phyloP scores from a whole-genome alignment of 2,797 vertebrate species.

The Myotis planiceps region DNA sequence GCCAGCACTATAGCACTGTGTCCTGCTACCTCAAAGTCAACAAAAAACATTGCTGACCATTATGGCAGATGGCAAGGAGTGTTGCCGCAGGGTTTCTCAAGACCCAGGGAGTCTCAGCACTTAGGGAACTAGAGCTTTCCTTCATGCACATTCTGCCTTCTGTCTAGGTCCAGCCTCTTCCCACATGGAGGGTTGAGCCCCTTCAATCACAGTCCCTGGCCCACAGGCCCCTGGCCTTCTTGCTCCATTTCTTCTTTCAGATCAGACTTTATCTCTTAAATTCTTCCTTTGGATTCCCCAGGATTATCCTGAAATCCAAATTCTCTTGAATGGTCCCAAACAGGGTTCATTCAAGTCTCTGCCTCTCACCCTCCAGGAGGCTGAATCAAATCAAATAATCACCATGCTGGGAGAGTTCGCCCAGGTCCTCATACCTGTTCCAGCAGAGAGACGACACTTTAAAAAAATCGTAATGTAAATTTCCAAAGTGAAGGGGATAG shows the following conservation, averaged over 20 bases:
- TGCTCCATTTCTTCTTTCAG: not conserved
- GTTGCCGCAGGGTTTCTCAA: not conserved
- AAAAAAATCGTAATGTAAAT: not conserved
- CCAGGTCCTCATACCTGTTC: not conserved
- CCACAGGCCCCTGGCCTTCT: not conserved
- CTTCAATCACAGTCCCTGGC: not conserved
- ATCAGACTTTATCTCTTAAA: not conserved
- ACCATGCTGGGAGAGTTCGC: accelerated
- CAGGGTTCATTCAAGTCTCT: not conserved
- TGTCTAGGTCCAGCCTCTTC: not conserved
- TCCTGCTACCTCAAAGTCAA: not conserved
- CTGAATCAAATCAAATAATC: not conserved
- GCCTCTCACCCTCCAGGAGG: not conserved
- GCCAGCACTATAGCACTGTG: not conserved
- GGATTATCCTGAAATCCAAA: not conserved
- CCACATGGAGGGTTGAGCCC: not conserved
- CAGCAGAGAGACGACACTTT: no score
- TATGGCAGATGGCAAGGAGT: not conserved
- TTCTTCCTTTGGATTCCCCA: not conserved
- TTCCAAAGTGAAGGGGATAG: not conserved
- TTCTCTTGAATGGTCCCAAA: not conserved
- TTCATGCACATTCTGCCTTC: not conserved
- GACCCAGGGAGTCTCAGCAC: no score
- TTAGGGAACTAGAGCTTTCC: not conserved
- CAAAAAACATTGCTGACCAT: not conserved